Evolutionary conservation across 2,113 vertebrate species (phyloP), one percentile per base, ranked within the genome.

Genomic region (Brachypodius melanocephalos): DNA sequence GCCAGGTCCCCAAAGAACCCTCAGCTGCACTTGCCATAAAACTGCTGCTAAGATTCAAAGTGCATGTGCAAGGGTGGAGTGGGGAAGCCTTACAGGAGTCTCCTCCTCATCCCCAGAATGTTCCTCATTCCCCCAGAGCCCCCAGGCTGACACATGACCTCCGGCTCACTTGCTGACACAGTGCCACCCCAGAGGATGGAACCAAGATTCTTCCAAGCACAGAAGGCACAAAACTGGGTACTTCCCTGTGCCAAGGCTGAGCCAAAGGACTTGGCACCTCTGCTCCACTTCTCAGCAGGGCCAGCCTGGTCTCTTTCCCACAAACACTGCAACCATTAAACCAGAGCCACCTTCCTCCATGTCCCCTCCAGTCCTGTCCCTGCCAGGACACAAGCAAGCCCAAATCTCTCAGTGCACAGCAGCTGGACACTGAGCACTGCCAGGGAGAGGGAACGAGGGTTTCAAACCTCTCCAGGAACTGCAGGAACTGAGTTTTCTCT

Each of bases 381-480:
- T 24, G 48, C 76, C 65, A 51, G 65, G 46, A 66, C 45, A 62
- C 26, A 22, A 9, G 40, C 28, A 34, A 61, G 54, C 18, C 17
- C 2, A 8, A 1, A 1, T 13, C 46, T 31, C 42, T 46, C 71
- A 17, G 40, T 6, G 25, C 40, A 6, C 0, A 0, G 10, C 0
- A 59, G 22, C 24, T 8, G 4, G 46, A 32, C n/a, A 14, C 46
- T 3, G 10, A 57, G 20, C 14, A 9, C 36, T 9, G 14, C 2
- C 54, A 40, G 22, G 4, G 25, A 62, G 21, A 8, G 12, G 12
- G 42, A 57, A n/a, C 29, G 59, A 22, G 22, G 9, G 8, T 43
- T 84, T 85, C 9, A 55, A 54, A 69, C 36, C 17, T 42, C 89
- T 51, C n/a, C 17, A 24, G 17, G 12, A 20, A 14, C 49, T 17